Base-by-base conservation (phyloP, 2,797 vertebrate species). In the Mallotus villosus region DNA sequence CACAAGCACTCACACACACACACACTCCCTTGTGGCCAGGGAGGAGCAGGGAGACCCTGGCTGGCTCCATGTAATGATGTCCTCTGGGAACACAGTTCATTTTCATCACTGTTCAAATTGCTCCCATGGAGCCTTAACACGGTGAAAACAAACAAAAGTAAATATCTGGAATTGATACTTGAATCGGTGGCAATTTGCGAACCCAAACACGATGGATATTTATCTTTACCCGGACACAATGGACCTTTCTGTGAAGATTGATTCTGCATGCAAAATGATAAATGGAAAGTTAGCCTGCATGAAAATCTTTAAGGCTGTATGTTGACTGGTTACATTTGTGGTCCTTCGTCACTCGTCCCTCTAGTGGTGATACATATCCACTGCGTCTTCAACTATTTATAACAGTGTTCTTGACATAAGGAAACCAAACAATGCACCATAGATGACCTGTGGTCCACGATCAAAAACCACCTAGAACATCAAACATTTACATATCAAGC, bases 101-200 rank as follows among this genome's bases (percentile, higher is more conserved):
- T 89, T 88, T 90, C 87, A 91, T 91, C 88, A 86, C 82, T 63
- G 90, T 64, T 82, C 81, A 88, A 90, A 91, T 89, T 90, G 89
- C 89, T 92, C 89, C 89, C 91, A 82, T 86, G 90, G 85, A 91
- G 89, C 86, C 75, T 37, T 67, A 79, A 83, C 83, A 82, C 82
- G 81, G 78, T 82, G 74, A 90, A 89, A 91, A 92, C 90, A 93
- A 91, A 92, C 89, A 88, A 79, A 87, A 88, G 85, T 88, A 89
- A 91, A 88, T 90, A 83, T 79, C 78, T 83, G 78, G 81, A 90
- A 89, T 92, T 88, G 90, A 91, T 89, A 89, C 80, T 64, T 22
- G 24, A 80, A 82, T 83, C 85, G 67, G 83, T 87, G 32, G 32
- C 32, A 34, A 34, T 34, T 34, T 76, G 72, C 67, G 8, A 0